Percentiles rank a stretch among this genome's conserved stretches.
Evolutionary conservation across 35 echinoderm and acorn worm genomes (phyloP).

Genomic region (Ophiothrix spiculata): DNA sequence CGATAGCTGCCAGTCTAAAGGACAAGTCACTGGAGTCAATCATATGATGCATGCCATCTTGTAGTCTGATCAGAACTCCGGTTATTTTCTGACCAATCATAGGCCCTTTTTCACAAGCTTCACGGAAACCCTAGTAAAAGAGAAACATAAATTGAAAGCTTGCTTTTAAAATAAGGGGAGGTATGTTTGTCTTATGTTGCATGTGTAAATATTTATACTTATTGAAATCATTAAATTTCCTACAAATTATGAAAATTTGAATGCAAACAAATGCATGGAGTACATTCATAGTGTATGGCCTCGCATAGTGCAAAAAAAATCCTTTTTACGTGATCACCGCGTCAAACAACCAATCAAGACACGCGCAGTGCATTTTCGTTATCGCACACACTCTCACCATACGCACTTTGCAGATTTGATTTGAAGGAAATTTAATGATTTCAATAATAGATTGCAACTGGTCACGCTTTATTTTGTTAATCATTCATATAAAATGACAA

Average conservation of each 20-base stretch:
- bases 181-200: neutral
- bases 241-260: too few relatives aligned
- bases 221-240: too few relatives aligned
- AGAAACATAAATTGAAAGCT: neutral
- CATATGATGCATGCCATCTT: conserved; percentile 83
- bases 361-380: too few relatives aligned
- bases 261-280: too few relatives aligned
- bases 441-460: neutral
- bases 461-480: neutral
- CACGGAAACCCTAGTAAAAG: conserved; percentile 76
- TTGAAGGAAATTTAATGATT: too few relatives aligned
- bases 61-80: conserved; percentile 55
- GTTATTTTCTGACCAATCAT: conserved; percentile 93
- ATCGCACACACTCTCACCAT: too few relatives aligned
- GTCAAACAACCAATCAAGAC: too few relatives aligned
- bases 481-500: too few relatives aligned
- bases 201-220: neutral
- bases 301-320: too few relatives aligned
- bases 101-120: conserved; percentile 79
- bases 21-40: conserved; percentile 93
- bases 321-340: too few relatives aligned
- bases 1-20: conserved; percentile 78
- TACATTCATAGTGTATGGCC: too few relatives aligned
- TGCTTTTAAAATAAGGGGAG: neutral
- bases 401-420: too few relatives aligned